Conservation (phyloP, 2,888 invertebrate genomes). For the Furcula furcula region DNA sequence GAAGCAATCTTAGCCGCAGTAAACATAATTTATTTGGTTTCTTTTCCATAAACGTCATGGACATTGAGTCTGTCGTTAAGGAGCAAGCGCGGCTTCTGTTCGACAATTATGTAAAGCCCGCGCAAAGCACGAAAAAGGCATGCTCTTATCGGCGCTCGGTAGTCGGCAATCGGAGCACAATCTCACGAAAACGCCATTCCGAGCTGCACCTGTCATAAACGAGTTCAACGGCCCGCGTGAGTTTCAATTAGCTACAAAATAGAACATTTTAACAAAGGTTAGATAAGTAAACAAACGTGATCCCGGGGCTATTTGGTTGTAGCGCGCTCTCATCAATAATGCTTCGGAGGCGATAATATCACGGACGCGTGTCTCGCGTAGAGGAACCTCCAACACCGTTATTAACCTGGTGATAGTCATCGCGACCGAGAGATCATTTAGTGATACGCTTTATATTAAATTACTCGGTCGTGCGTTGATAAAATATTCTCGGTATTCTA, state of each 20-base stretch:
- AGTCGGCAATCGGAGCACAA: slow-evolving; percentile 66
- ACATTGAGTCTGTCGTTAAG: slow-evolving; percentile 56
- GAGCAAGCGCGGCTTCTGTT: slow-evolving; percentile 68
- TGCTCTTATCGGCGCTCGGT: slow-evolving; percentile 62
- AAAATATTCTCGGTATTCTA: slow-evolving; percentile 79
- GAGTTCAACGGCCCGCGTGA: slow-evolving; percentile 54
- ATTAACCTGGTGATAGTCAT: slow-evolving; percentile 76
- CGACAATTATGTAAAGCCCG: slow-evolving; percentile 64
- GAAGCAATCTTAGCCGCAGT: slow-evolving; percentile 67
- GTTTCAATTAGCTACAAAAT: slow-evolving; percentile 70
- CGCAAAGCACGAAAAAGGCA: slow-evolving; percentile 43
- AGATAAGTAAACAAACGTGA: slow-evolving; percentile 77
- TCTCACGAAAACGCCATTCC: slow-evolving; percentile 78
- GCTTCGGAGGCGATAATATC: slow-evolving; percentile 74
- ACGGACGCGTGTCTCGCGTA: slow-evolving; percentile 73
- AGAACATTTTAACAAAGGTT: slow-evolving; percentile 58
- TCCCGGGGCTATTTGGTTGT: slow-evolving; percentile 78
- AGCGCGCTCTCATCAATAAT: slow-evolving; percentile 76
- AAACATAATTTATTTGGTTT: slow-evolving; percentile 67
- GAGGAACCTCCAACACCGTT: slow-evolving; percentile 77
- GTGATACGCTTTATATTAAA: slow-evolving; percentile 82
- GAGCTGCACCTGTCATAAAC: slow-evolving; percentile 75
- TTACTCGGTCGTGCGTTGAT: slow-evolving; percentile 81
- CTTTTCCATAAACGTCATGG: slow-evolving; percentile 65
- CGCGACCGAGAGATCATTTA: slow-evolving; percentile 75